Evolutionary conservation across 2,888 invertebrate genomes (phyloP), one percentile per base, ranked within the genome.

Genomic region (Ptilodon capucinus): DNA sequence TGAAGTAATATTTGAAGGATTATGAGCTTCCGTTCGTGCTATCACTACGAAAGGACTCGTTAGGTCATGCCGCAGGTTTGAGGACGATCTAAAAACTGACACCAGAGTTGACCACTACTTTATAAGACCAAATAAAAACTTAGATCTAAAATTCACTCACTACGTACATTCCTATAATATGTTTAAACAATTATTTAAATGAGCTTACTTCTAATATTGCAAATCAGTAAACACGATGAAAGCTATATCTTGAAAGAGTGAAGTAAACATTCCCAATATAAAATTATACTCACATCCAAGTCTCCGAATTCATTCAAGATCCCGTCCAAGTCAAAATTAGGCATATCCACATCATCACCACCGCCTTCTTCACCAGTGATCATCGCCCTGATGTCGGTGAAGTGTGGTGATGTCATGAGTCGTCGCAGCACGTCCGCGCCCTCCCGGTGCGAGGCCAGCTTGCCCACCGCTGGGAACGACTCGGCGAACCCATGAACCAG

Each of bases 401-500:
- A 68, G 7, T 68, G 72, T 0, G 81, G 74, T 0, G 71, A 60
- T 0, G 73, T 39, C 25, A 83, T 43, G 2, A 88, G 51, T 0
- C 65, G 62, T 13, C 73, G 60, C 42, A 91, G 56, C 0, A 77
- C 88, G 0, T 46, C 48, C 0, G 81, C 43, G 0, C 90, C 89
- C 0, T 54, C 72, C 7, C 79, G 71, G 55, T 90, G 91, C 0
- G 64, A 40, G 0, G 76, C 48, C 38, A 91, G 56, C 7, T 65
- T 62, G 42, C 74, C 73, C 25, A 90, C 58, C 0, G 89, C 76
- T 0, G 83, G 71, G 56, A 88, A 78, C 0, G 88, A 76, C 0
- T 60, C 60, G 0, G 91, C 74, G 57, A 91, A 80, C 0, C 85
- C 78, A 47, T 86, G 86, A 16, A 92, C 70, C 0, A 91, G 64